Conservation (phyloP, 2,113 vertebrate genomes). For the Astatotilapia flaviijosephi region DNA sequence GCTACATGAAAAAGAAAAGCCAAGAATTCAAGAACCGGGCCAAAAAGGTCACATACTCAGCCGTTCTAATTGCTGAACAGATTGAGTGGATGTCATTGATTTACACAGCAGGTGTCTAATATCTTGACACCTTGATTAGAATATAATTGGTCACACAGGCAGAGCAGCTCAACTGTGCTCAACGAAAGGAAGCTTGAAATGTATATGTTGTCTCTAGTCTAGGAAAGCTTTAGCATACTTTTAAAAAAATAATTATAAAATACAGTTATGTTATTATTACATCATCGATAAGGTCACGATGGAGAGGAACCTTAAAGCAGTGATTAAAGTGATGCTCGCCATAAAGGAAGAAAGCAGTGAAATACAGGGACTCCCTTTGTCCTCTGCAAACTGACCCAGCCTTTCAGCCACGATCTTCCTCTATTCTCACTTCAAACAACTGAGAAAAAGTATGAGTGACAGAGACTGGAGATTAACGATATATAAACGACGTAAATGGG, state of each 20-base stretch:
- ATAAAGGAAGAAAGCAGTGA: not conserved
- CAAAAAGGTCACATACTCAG: not conserved
- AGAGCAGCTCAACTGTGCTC: not conserved
- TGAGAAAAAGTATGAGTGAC: not conserved
- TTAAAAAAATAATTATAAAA: not conserved
- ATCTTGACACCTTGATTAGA: slow-evolving; percentile 1
- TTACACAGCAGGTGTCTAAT: slow-evolving; percentile 1
- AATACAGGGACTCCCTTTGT: not conserved
- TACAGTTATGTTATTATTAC: not conserved
- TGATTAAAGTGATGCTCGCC: not conserved
- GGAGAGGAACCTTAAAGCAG: not conserved
- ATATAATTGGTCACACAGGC: not conserved
- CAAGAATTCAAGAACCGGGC: not conserved
- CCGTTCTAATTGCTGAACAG: not conserved
- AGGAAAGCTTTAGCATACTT: not conserved
- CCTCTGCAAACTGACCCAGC: not conserved
- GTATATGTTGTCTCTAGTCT: not conserved
- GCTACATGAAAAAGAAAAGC: not conserved
- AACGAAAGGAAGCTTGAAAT: not conserved
- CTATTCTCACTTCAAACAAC: slow-evolving; percentile 2
- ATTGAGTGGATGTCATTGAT: not conserved
- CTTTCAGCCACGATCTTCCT: not conserved
- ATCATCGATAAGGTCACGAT: not conserved
- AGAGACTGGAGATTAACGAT: not conserved
- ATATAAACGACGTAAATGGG: not conserved